Percentiles rank a stretch among this genome's conserved stretches.
phyloP scores from a whole-genome alignment of 92 coral and sea anemone species.

The Zoanthus gigantus region DNA sequence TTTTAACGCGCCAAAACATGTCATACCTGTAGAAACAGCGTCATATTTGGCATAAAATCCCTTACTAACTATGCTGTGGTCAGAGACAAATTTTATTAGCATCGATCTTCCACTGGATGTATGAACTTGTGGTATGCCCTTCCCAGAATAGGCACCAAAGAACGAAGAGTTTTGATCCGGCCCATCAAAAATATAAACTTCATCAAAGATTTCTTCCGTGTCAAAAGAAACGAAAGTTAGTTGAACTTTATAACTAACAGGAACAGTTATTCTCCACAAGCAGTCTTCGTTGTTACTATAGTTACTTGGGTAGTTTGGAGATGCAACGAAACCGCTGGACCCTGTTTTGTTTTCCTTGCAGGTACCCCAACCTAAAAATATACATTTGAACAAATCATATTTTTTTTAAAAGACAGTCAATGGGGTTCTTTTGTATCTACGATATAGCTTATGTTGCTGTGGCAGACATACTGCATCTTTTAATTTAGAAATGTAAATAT shows the following conservation, averaged over 20 bases:
- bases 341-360: neutral
- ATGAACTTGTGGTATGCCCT: neutral
- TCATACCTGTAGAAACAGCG: neutral
- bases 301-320: neutral
- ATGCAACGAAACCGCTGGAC: neutral
- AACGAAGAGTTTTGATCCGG: neutral
- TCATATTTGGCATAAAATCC: neutral
- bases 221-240: neutral
- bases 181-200: neutral
- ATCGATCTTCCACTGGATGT: neutral
- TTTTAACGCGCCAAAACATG: no score
- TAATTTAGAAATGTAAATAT: no score
- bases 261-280: neutral
- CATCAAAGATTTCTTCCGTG: neutral
- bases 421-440: neutral
- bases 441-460: neutral
- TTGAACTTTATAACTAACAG: neutral
- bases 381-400: no score
- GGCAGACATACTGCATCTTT: neutral
- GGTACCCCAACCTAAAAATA: neutral
- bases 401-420: neutral
- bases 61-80: neutral
- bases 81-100: neutral
- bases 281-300: neutral
- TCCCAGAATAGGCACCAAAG: neutral